Conservation (phyloP, 35 echinoderm and acorn worm species). For the Ophiothrix spiculata region DNA sequence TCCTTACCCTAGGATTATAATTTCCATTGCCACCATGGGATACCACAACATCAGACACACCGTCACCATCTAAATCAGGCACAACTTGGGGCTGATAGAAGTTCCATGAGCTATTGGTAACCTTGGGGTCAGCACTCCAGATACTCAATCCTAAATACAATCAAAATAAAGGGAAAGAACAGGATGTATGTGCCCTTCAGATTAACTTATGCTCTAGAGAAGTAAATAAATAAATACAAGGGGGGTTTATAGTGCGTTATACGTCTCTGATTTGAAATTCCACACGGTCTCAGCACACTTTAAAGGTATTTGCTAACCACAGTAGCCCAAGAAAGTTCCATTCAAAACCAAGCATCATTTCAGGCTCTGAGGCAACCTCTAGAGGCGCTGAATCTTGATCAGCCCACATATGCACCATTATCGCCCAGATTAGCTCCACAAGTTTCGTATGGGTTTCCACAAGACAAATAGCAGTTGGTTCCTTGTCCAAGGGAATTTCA, state of each 20-base stretch:
- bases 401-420: too few species aligned
- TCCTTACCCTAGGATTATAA: not conserved
- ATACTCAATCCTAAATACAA: conserved; percentile 29
- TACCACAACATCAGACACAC: conserved; percentile 48
- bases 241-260: not conserved
- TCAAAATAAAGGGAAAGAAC: not conserved
- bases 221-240: not conserved
- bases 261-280: too few species aligned
- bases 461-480: too few species aligned
- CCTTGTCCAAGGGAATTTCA: too few species aligned
- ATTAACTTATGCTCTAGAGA: not conserved
- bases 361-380: too few species aligned
- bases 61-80: conserved; percentile 63
- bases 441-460: too few species aligned
- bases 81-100: conserved; percentile 65
- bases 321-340: too few species aligned
- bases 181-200: not conserved
- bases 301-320: too few species aligned
- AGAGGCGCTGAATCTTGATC: too few species aligned
- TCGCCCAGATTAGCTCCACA: not conserved
- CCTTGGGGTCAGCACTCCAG: conserved; percentile 36
- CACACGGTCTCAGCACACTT: too few species aligned
- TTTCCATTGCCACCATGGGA: conserved; percentile 44
- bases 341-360: too few species aligned
- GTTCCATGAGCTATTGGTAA: conserved; percentile 28